Evolutionary conservation across 2,888 invertebrate species (phyloP), one percentile per base, ranked within the genome.

Genomic region (Euplexia lucipara): DNA sequence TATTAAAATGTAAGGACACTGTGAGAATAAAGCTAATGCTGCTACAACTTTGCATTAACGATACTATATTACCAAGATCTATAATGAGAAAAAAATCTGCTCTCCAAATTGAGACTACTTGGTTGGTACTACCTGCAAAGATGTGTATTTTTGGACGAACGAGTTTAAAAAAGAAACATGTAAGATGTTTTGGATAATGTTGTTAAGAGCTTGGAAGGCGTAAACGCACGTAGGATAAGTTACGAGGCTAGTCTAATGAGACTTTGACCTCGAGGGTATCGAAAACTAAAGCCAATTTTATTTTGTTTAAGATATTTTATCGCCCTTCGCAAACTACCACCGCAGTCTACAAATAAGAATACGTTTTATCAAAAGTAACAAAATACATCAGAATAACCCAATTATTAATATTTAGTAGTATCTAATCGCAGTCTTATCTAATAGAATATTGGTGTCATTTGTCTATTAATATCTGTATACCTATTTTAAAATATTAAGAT

Each of bases 101-200:
- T n/a, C n/a, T n/a, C n/a, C n/a, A n/a, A 53, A 62, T 18, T 59
- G 45, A 35, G 16, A 61, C 69, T 69, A 78, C n/a, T n/a, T n/a
- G 78, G 74, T 42, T 73, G 69, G 73, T 77, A 73, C 39, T 66
- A 34, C 58, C 58, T 47, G 44, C 18, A 65, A 61, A 80, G 57
- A 78, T 52, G 56, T 59, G 78, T 80, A 78, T 78, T 78, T 78
- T 80, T 78, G 63, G 73, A 78, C 16, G 49, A 52, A 48, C 37
- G 59, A 73, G 80, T 78, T 77, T 73, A 65, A 22, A 66, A n/a
- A n/a, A n/a, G n/a, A 63, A 58, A 69, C 61, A 67, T 71, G 51
- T 22, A 52, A 65, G 42, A 61, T 79, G 70, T 70, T 79, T 77
- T 64, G 63, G 62, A 59, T 67, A 67, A 59, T 64, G 63, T 58